A percentile compares a stretch with the other conserved stretches of the same genome.
phyloP scores from a whole-genome alignment of 2,888 invertebrate species.

The Noctua janthe region DNA sequence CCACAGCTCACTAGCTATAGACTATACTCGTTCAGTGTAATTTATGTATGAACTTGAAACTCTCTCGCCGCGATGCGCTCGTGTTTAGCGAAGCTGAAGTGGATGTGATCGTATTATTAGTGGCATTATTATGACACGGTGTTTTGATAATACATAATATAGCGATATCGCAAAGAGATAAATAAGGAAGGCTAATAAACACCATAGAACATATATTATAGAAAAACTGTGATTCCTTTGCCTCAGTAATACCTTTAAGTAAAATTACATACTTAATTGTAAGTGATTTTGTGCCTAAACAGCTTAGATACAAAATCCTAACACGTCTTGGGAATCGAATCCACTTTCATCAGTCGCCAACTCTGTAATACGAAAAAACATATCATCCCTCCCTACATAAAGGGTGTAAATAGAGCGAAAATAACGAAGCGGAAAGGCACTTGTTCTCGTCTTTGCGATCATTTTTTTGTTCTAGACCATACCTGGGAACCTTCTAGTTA shows the following conservation, averaged over 20 bases:
- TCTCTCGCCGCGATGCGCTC: slow-evolving; percentile 31
- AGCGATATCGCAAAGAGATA: neutral
- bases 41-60: slow-evolving; percentile 41
- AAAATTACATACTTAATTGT: no score
- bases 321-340: neutral
- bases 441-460: no score
- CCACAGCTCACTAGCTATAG: slow-evolving; percentile 23
- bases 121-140: slow-evolving; percentile 27
- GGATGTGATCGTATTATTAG: slow-evolving; percentile 34
- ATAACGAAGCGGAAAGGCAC: no score
- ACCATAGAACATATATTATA: neutral
- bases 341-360: neutral
- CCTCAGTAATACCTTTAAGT: no score
- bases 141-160: neutral
- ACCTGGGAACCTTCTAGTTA: no score
- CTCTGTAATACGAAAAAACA: neutral
- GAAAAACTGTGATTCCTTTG: no score
- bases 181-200: no score
- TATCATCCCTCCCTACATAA: neutral
- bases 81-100: slow-evolving; percentile 10
- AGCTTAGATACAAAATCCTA: no score
- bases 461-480: no score
- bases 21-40: slow-evolving; percentile 8
- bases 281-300: no score
- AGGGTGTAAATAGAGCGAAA: no score